These are phyloP conservation scores for Strigamia maritima DNA, from an alignment of 2,888 invertebrate species.

Conservation along the genomic window DNA sequence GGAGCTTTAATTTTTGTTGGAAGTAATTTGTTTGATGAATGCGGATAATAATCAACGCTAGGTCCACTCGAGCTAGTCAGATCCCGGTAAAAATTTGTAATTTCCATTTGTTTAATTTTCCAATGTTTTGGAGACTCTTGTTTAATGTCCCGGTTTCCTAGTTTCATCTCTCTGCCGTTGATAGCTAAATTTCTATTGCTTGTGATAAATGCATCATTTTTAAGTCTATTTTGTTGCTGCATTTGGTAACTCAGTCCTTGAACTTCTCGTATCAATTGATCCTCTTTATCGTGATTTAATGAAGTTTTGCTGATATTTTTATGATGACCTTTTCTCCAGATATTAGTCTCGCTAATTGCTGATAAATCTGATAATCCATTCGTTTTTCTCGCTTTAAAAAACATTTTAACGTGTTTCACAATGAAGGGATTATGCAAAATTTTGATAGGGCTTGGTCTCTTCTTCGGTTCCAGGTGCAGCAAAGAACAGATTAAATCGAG, in stretches of 20 bases:
- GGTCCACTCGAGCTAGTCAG: too few species aligned
- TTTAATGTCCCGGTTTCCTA: background rate
- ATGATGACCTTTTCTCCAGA: background rate
- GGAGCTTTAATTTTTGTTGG: background rate
- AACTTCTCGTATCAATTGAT: background rate
- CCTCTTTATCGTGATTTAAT: background rate
- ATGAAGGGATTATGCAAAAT: background rate
- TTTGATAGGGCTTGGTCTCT: slow-evolving; percentile 51
- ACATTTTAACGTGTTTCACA: background rate
- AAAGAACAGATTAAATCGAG: slow-evolving; percentile 52
- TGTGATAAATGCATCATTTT: background rate
- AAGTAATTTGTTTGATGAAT: background rate
- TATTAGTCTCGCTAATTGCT: background rate
- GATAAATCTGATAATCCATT: background rate
- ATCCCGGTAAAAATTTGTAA: background rate
- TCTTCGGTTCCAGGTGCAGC: slow-evolving; percentile 54
- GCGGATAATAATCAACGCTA: background rate
- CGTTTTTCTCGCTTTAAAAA: background rate
- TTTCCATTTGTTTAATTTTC: background rate
- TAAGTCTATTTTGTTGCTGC: background rate
- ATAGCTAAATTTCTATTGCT: background rate
- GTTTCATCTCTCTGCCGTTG: background rate
- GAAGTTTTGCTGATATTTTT: background rate
- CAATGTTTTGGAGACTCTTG: background rate
- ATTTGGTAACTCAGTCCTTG: background rate